Conservation (phyloP, 2,113 vertebrate genomes). For the Malurus melanocephalus region DNA sequence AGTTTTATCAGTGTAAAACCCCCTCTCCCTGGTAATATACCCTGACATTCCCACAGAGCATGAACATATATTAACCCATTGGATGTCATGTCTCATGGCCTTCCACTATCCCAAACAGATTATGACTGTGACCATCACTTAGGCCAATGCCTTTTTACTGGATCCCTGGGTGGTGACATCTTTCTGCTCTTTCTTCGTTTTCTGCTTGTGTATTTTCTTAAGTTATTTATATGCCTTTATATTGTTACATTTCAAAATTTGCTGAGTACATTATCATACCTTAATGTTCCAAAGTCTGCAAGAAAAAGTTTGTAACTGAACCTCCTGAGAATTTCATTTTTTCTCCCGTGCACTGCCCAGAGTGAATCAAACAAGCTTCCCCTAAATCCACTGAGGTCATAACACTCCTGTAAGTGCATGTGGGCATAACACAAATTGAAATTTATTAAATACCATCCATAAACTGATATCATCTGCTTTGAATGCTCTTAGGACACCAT, state of each 20-base stretch:
- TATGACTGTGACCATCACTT: background rate
- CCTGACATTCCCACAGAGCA: too few relatives aligned
- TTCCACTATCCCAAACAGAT: background rate
- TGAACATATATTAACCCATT: background rate
- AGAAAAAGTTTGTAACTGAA: background rate
- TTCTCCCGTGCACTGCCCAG: background rate
- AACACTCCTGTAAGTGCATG: background rate
- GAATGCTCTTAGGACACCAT: background rate
- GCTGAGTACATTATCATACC: background rate
- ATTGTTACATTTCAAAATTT: background rate
- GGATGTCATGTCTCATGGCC: background rate
- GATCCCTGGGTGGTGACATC: background rate
- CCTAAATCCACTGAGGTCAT: background rate
- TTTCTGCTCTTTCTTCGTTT: background rate
- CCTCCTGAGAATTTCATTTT: fast-evolving
- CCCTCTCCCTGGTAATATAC: background rate
- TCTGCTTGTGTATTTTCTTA: background rate
- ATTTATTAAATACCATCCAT: background rate
- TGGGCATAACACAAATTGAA: background rate
- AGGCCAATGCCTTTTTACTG: background rate
- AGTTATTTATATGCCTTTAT: too few relatives aligned
- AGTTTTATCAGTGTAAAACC: background rate
- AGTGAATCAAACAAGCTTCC: background rate
- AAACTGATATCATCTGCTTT: background rate
- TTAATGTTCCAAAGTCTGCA: background rate